Percentiles rank a stretch among this genome's conserved stretches.
Conservation (phyloP, 2,113 vertebrate species). For the Poeciliopsis occidentalis region DNA sequence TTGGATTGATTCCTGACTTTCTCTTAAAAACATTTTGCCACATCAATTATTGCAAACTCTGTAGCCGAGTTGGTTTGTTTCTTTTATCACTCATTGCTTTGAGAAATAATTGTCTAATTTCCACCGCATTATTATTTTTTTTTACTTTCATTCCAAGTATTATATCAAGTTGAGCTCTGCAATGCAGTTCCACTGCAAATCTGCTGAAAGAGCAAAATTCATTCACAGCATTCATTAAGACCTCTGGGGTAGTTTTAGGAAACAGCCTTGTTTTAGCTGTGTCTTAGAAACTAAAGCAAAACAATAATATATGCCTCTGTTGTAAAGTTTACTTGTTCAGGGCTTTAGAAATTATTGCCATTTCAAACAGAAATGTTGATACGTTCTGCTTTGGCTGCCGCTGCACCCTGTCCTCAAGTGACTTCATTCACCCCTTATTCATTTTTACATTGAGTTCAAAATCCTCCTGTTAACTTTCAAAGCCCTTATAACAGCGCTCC, state of each 20-base stretch:
- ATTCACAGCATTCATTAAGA: slow-evolving; percentile 30
- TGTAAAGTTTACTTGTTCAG: not conserved
- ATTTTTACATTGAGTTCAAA: too few species aligned
- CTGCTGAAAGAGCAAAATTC: not conserved
- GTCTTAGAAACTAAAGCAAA: slow-evolving; percentile 7
- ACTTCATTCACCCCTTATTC: too few species aligned
- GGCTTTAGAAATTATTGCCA: not conserved
- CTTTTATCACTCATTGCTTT: not conserved
- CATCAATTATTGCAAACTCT: too few species aligned
- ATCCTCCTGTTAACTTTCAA: too few species aligned
- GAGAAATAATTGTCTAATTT: slow-evolving; percentile 9
- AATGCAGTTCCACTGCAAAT: slow-evolving; percentile 45
- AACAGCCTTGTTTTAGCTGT: slow-evolving; percentile 19
- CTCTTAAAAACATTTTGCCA: too few species aligned
- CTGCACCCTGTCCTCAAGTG: not conserved
- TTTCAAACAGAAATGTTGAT: not conserved
- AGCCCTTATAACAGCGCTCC: too few species aligned
- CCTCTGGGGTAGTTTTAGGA: slow-evolving; percentile 20
- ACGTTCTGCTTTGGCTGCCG: not conserved
- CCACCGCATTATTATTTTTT: slow-evolving; percentile 5
- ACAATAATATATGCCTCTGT: not conserved
- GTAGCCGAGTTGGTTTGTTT: not conserved
- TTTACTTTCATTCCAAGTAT: slow-evolving; percentile 17
- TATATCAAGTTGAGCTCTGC: slow-evolving; percentile 40
- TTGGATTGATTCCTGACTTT: not conserved